Evolutionary conservation across 2,113 vertebrate genomes (phyloP).

Genomic region (Coturnix japonica): DNA sequence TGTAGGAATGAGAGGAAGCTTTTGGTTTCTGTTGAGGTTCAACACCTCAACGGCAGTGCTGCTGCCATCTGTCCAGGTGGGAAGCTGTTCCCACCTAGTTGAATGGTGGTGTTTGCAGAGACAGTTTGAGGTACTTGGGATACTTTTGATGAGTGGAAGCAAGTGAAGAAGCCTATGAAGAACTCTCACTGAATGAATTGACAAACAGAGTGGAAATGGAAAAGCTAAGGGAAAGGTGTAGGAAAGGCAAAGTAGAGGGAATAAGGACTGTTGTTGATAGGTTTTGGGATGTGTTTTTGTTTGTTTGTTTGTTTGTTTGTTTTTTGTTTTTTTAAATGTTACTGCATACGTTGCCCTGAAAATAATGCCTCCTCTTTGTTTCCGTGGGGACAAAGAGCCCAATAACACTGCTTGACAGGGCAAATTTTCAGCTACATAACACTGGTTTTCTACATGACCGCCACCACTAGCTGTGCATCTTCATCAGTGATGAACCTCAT

Average conservation of each 20-base stretch:
- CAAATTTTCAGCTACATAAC: too few species aligned
- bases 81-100: background rate
- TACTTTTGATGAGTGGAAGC: background rate
- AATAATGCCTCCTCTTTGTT: too few species aligned
- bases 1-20: background rate
- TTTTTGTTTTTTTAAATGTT: too few species aligned
- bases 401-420: too few species aligned
- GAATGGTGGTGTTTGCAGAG: background rate
- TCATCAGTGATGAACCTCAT: too few species aligned
- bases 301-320: too few species aligned
- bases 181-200: background rate
- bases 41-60: background rate
- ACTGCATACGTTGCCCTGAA: too few species aligned
- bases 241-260: background rate
- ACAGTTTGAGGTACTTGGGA: background rate
- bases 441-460: too few species aligned
- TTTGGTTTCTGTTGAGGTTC: background rate
- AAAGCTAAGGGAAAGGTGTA: background rate
- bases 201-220: background rate
- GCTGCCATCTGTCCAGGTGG: background rate
- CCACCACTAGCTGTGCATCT: too few species aligned
- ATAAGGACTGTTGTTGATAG: background rate
- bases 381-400: too few species aligned
- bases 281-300: too few species aligned
- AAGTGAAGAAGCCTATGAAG: background rate